Percentiles rank a stretch among this genome's conserved stretches.
Conservation (phyloP, 2,797 vertebrate genomes). For the Micropoecilia bifurca region DNA sequence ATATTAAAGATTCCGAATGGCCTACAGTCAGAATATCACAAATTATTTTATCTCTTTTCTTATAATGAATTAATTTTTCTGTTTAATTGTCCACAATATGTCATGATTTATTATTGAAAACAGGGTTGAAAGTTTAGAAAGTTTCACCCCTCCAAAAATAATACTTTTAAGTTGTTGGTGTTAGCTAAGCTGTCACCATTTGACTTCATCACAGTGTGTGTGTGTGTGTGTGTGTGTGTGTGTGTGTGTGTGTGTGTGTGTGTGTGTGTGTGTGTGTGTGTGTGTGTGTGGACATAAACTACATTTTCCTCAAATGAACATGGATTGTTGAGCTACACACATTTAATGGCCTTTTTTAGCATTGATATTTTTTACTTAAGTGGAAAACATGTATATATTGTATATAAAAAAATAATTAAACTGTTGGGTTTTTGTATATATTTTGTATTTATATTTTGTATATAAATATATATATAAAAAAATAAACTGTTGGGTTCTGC, state of each 20-base stretch:
- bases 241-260: not conserved
- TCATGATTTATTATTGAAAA: not conserved
- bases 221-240: not conserved
- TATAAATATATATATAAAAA: too few relatives aligned
- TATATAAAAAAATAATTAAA: too few relatives aligned
- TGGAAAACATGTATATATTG: not conserved
- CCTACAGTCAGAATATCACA: too few relatives aligned
- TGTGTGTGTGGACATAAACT: not conserved
- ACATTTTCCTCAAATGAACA: not conserved
- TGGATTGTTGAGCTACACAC: not conserved
- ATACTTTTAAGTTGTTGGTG: not conserved
- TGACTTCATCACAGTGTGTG: not conserved
- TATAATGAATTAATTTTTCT: not conserved
- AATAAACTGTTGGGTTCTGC: not conserved
- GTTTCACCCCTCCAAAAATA: not conserved
- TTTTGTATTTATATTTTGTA: too few relatives aligned
- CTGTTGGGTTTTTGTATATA: too few relatives aligned
- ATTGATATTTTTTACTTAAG: not conserved
- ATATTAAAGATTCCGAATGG: not conserved
- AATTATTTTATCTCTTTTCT: not conserved
- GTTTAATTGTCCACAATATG: not conserved
- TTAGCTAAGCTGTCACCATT: not conserved
- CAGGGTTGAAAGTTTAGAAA: not conserved
- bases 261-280: not conserved
- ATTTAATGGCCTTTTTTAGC: not conserved